Base-by-base conservation (phyloP, 2,113 vertebrate species). In the Engraulis encrasicolus region DNA sequence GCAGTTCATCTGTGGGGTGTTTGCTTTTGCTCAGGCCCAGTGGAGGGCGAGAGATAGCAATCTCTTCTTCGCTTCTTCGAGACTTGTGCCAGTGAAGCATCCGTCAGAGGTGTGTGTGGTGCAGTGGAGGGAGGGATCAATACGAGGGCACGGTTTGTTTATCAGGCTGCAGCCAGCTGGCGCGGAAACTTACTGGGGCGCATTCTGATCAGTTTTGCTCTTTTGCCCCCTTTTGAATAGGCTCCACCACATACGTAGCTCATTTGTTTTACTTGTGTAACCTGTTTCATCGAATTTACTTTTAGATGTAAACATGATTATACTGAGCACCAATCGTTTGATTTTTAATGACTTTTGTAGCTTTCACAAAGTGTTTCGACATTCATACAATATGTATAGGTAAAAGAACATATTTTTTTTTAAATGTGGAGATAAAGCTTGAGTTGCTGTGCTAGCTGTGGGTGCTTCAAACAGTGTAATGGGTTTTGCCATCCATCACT, bases 11-110 rank as follows among this genome's bases (percentile, higher is more conserved):
- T 45, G 89, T 86, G 87, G n/a, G 48, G 84, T 90, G 83, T 90
- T 74, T 74, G 85, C 87, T 90, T 86, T 86, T 80, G 84, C 83
- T 86, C 89, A 91, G 89, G 90, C 87, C 38, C 12, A 80, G 48
- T 7, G n/a, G n/a, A n/a, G n/a, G 89, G 91, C 89, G 90, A 88
- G 90, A 90, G 91, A 91, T 91, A 92, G 90, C 93, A 92, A 93
- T 94, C 90, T 87, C 88, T 94, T n/a, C n/a, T n/a, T n/a, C 91
- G 92, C 93, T 88, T 93, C 82, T 85, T 86, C 90, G 89, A 91
- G 91, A 92, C 86, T 80, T 84, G 81, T 82, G 54, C 87, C 89
- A 84, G 86, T 85, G 89, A 87, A 89, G 91, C 89, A 91, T 93
- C 90, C 89, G 91, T 93, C 91, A 92, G 82, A 48, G 89, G 82